Percentiles rank a stretch among this genome's conserved stretches.
These are phyloP conservation scores for Percina caprodes DNA, from an alignment of 2,113 vertebrate genomes.

Conservation along the genomic window DNA sequence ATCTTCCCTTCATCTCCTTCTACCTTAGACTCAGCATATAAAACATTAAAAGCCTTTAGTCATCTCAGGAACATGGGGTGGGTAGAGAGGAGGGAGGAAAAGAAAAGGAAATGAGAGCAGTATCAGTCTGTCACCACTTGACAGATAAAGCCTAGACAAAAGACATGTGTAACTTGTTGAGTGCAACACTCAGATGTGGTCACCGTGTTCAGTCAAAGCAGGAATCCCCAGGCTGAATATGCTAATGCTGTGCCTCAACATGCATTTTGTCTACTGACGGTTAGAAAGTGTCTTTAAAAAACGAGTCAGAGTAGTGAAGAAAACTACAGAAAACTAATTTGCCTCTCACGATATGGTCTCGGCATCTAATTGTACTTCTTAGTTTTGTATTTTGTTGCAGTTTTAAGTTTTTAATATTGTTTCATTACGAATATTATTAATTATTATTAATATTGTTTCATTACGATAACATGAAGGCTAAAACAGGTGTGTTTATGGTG, in stretches of 20 bases:
- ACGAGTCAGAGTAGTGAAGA: neutral
- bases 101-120: conserved; percentile 6
- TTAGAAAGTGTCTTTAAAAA: neutral
- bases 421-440: too few species aligned
- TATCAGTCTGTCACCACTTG: conserved; percentile 14
- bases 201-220: neutral
- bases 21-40: conserved; percentile 33
- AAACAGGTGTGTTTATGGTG: neutral
- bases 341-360: neutral
- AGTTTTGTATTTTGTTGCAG: neutral
- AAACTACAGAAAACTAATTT: neutral
- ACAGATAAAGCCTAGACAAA: conserved; percentile 25
- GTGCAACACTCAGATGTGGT: conserved; percentile 22
- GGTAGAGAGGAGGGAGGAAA: neutral
- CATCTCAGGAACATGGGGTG: conserved; percentile 16
- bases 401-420: too few species aligned
- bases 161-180: conserved; percentile 42
- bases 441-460: neutral
- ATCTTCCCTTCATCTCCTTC: conserved; percentile 9
- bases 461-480: neutral
- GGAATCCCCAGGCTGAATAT: conserved; percentile 2
- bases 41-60: conserved; percentile 49
- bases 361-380: neutral
- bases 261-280: neutral
- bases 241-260: neutral